Evolutionary conservation across 2,888 invertebrate species (phyloP), one percentile per base, ranked within the genome.

Genomic region (Abrostola triplasia): DNA sequence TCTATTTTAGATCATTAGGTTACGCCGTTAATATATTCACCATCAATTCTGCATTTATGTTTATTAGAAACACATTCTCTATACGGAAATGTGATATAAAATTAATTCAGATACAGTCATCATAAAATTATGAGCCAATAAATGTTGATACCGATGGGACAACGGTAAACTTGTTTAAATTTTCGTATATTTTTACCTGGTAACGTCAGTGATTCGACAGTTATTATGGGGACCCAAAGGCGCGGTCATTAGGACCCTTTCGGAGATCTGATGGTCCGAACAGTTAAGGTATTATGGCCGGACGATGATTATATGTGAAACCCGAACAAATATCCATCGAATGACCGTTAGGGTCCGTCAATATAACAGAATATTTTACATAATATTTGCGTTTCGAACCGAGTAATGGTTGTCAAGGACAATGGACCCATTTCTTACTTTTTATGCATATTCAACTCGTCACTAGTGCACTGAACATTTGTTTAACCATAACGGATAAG

Each of bases 281-380:
- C 72, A 59, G 64, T 75, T 64, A 63, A 64, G 55, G 78, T 80
- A 75, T 81, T 78, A 80, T 79, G 88, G 86, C 87, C 78, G 73
- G 58, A 42, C 59, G 47, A 44, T 65, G 74, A 73, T 81, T 81
- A 81, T 83, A 80, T 79, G 77, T 73, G 67, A 81, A 82, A 83
- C 72, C 70, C 65, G 76, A 81, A 81, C 80, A 79, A 81, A 80
- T 74, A 70, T 62, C 59, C 60, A 67, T 61, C 64, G 38, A 35
- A n/a, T 10, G 67, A 88, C 91, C 90, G 91, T 89, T 90, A 89
- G 79, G 80, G 80, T 77, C 79, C 64, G 72, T 81, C 78, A 68
- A 64, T 70, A 64, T 72, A 76, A 77, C 72, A 73, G 63, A 63
- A 38, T 42, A 44, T 80, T 82, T 82, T 75, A 77, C 82, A 83